Evolutionary conservation across 2,888 invertebrate genomes (phyloP), one percentile per base, ranked within the genome.

Genomic region (Himalopsyche kuldschensis): DNA sequence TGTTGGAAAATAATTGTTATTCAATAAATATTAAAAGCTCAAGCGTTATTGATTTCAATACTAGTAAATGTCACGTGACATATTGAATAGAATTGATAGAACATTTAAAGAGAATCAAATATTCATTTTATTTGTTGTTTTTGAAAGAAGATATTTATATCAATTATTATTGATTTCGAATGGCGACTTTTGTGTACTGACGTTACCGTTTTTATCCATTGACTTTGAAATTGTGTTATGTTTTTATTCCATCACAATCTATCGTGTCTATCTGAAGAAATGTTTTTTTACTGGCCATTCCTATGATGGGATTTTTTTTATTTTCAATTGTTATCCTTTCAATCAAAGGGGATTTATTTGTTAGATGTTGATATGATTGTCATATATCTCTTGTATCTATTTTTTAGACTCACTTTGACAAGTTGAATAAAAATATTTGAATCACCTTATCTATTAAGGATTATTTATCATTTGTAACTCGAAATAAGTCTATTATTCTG

Each of bases 311-410:
- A 69, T 69, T 55, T 69, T 69, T 69, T 69, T 69, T 69, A 69
- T 69, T 69, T 69, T 69, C 69, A 69, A 69, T 69, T 69, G 69
- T 69, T 69, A 69, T 69, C 69, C 69, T 69, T 69, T 69, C 69
- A 69, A 69, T 69, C 69, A 69, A 69, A 27, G 20, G 27, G 69
- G 69, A 69, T 69, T 69, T 69, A 69, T 69, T 69, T 69, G 27
- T 69, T 69, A 27, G 69, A 69, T 69, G 24, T 30, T 27, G 69
- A 69, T 69, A 69, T 69, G 69, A 69, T 69, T 69, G 69, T 69
- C 69, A 69, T 69, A 69, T 69, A 69, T 69, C 69, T 69, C 30
- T 69, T 69, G 69, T 69, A 30, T 69, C 69, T 63, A 10, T 27
- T 69, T 30, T 27, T 27, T 24, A 10, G 24, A 69, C 15, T 69